Conservation (phyloP, 2,888 invertebrate species). For the Hydraecia micacea region DNA sequence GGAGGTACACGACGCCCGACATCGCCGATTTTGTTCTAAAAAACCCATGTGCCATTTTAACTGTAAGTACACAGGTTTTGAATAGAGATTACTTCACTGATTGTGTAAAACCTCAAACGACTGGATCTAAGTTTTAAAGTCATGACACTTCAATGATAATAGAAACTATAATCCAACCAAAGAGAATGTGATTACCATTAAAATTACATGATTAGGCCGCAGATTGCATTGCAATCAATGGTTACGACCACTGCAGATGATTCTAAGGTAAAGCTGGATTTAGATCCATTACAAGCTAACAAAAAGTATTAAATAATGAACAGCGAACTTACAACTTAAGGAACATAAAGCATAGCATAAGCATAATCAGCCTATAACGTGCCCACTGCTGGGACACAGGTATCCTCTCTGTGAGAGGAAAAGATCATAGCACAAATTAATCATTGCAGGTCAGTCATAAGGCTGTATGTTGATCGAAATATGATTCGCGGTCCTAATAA, state of each 20-base stretch:
- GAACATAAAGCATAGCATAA: not conserved
- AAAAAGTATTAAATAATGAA: constrained; percentile 23
- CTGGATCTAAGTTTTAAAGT: constrained; percentile 22
- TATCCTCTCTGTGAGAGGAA: not conserved
- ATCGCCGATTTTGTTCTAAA: not conserved
- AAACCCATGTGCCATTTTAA: not conserved
- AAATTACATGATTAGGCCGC: constrained; percentile 51
- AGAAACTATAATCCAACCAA: constrained; percentile 32
- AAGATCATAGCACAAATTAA: constrained; percentile 11
- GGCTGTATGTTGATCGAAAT: not conserved
- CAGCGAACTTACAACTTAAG: constrained; percentile 3
- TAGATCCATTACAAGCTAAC: constrained; percentile 10
- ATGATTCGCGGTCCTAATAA: not conserved
- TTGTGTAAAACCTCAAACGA: constrained; percentile 29
- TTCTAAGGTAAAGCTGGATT: constrained; percentile 31
- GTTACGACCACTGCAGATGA: constrained; percentile 36
- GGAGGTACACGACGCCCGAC: not conserved
- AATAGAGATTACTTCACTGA: constrained; percentile 16
- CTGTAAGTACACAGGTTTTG: not conserved
- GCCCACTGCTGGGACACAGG: not conserved
- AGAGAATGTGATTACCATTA: constrained; percentile 59
- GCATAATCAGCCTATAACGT: not conserved
- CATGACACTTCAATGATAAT: constrained; percentile 44
- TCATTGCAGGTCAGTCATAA: not conserved
- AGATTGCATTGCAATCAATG: constrained; percentile 53